phyloP scores from a whole-genome alignment of 2,888 invertebrate genomes.

The Machimus atricapillus region DNA sequence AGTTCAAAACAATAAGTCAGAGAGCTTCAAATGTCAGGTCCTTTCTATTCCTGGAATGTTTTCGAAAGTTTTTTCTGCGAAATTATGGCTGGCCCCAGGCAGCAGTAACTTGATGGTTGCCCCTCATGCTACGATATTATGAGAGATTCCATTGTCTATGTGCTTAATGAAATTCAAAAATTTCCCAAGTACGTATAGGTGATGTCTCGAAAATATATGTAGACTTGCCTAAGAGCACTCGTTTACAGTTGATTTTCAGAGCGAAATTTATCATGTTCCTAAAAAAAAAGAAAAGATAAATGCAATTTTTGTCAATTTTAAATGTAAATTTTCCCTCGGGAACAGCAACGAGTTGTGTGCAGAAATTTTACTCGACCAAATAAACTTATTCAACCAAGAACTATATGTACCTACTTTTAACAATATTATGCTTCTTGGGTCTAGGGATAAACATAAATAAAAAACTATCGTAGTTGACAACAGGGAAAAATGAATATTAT shows the following conservation, averaged over 20 bases:
- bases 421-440: too few relatives aligned
- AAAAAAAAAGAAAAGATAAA: not conserved
- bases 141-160: not conserved
- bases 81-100: not conserved
- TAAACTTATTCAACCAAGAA: too few relatives aligned
- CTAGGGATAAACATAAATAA: too few relatives aligned
- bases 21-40: slow-evolving; percentile 31
- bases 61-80: slow-evolving; percentile 5
- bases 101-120: not conserved
- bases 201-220: not conserved
- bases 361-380: too few relatives aligned
- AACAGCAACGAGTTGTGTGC: not conserved
- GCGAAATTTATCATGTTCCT: not conserved
- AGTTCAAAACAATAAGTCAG: slow-evolving; percentile 40
- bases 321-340: not conserved
- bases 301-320: not conserved
- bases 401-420: too few relatives aligned
- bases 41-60: not conserved
- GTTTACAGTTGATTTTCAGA: not conserved
- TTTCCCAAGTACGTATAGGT: not conserved
- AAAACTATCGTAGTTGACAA: too few relatives aligned
- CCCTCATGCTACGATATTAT: not conserved
- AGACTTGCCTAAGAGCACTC: not conserved
- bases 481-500: too few relatives aligned
- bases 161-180: slow-evolving; percentile 9